Conservation (phyloP, 2,797 vertebrate genomes). For the Furcifer pardalis region DNA sequence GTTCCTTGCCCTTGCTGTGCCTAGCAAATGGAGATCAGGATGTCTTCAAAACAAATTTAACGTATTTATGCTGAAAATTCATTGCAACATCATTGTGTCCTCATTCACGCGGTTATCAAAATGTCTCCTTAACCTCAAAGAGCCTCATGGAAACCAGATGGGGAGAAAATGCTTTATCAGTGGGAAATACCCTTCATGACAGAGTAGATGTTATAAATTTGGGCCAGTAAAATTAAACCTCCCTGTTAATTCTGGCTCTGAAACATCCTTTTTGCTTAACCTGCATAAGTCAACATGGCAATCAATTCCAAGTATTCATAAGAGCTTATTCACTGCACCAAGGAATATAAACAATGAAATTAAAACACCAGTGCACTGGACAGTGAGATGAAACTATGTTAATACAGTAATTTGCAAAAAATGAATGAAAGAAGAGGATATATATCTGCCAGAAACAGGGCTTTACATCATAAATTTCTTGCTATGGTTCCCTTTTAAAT, state of each 20-base stretch:
- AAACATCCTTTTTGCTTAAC: background rate
- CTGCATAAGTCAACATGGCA: conserved; percentile 17
- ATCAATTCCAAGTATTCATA: conserved; percentile 36
- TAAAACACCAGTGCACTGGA: conserved; percentile 32
- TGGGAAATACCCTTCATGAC: background rate
- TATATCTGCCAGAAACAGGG: background rate
- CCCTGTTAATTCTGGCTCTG: background rate
- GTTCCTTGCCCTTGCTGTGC: background rate
- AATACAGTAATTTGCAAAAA: conserved; percentile 26
- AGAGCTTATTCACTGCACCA: background rate
- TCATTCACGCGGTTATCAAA: conserved; percentile 16
- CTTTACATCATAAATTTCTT: background rate
- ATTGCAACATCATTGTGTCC: conserved; percentile 26
- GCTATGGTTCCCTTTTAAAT: background rate
- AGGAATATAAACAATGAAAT: conserved; percentile 34
- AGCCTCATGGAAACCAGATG: conserved; percentile 14
- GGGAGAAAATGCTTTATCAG: background rate
- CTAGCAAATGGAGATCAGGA: background rate
- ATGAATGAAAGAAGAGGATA: background rate
- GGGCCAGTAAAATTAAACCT: background rate
- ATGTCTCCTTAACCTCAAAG: conserved; percentile 13
- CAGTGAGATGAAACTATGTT: conserved; percentile 26
- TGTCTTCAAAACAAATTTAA: conserved; percentile 27
- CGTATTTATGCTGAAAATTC: conserved; percentile 15
- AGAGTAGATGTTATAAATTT: conserved; percentile 30